Base-by-base conservation (phyloP, 2,113 vertebrate genomes). In the Sinocyclocheilus rhinocerous region DNA sequence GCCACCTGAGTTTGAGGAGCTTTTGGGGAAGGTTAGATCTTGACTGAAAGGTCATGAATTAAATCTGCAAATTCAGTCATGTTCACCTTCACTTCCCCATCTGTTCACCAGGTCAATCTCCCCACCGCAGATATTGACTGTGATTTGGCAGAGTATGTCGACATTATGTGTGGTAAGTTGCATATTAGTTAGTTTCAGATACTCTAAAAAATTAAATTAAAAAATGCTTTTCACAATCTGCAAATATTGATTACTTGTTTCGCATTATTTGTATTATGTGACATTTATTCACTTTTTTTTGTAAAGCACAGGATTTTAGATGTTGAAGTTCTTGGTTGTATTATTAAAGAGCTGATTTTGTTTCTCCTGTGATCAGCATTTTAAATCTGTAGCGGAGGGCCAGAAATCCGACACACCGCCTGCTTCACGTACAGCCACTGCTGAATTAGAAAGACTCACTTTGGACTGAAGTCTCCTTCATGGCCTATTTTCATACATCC, bases 1-100 rank as follows among this genome's bases (percentile, higher is more conserved):
- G 98, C 96, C 96, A 0, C 89, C 95, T 0, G 97, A 98, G 83
- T 95, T 99, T 90, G 98, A 99, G 91, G 97, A 98, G 50, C 94
- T 96, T 85, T 90, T 99, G 86, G 96, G 94, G 79, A 96, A 96
- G 95, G 97, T 97, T 79, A 0, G 88, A 80, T 55, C 82, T 45
- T 1, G 48, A 72, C 13, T 39, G 48, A 26, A 45, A 50, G n/a
- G n/a, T 12, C 15, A 55, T 55, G 16, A 55, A 55, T 55, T 1
- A 55, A 18, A 55, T 18, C 52, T 55, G 16, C n/a, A 80, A 80
- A 36, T 36, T 6, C 11, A 55, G 4, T 42, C 42, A 57, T 33
- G 13, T 33, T 50, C 13, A 15, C 26, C 24, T 55, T 83, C 67
- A 11, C 39, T 69, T 55, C 6, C 22, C 63, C 2, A 39, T 82